These are phyloP conservation scores for Sebastes elongatus DNA, from an alignment of 2,797 vertebrate genomes.

Conservation along the genomic window DNA sequence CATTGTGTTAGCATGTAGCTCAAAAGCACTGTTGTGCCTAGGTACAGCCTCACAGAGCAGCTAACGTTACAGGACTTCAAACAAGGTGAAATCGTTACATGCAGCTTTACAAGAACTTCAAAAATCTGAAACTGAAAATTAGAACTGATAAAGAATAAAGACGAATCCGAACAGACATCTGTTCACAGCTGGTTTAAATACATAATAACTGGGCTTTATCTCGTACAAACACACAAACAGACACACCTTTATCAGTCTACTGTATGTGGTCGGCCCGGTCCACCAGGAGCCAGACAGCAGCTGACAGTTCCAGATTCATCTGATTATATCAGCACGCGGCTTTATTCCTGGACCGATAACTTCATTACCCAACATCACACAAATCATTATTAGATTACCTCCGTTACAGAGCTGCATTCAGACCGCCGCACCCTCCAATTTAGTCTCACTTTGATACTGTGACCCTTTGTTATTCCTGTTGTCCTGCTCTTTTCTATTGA, in stretches of 20 bases:
- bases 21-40: not conserved
- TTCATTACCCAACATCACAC: slow-evolving; percentile 21
- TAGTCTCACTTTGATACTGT: not conserved
- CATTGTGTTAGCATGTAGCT: not conserved
- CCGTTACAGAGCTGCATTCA: not conserved
- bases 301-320: slow-evolving; percentile 32
- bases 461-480: not conserved
- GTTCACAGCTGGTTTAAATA: not conserved
- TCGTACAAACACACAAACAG: not conserved
- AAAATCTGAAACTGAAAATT: too few relatives aligned
- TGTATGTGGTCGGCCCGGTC: not conserved
- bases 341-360: slow-evolving; percentile 44
- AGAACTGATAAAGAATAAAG: too few relatives aligned
- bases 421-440: not conserved
- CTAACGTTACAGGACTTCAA: not conserved
- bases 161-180: not conserved
- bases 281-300: slow-evolving; percentile 12
- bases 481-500: not conserved
- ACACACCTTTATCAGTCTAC: not conserved
- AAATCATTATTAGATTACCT: slow-evolving; percentile 24
- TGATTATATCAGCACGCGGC: slow-evolving; percentile 35
- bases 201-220: not conserved
- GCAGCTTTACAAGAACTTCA: too few relatives aligned
- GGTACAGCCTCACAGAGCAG: not conserved
- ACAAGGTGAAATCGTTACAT: not conserved